Percentiles rank a stretch among this genome's conserved stretches.
Evolutionary conservation across 2,888 invertebrate species (phyloP).

Genomic region (Malacosoma neustria): DNA sequence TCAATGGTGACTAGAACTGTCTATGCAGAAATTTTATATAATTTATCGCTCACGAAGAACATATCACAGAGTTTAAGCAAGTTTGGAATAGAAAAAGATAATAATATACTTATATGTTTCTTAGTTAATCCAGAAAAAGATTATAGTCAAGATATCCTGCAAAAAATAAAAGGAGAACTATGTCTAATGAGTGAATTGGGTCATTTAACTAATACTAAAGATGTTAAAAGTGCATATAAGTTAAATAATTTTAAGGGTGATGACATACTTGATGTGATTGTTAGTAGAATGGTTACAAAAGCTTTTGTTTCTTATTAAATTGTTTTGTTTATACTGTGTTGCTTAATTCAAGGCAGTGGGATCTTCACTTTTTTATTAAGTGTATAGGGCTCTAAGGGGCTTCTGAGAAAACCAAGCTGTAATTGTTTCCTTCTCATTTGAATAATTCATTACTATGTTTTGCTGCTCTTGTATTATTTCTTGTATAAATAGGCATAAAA

Average conservation of each 20-base stretch:
- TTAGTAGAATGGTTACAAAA: conserved; percentile 80
- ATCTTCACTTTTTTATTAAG: too few relatives aligned
- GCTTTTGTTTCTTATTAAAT: conserved; percentile 62
- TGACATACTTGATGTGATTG: conserved; percentile 72
- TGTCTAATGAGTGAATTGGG: conserved; percentile 59
- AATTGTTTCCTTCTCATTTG: too few relatives aligned
- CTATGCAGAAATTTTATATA: conserved; percentile 79
- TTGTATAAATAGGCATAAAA: too few relatives aligned
- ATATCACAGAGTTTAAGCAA: conserved; percentile 79
- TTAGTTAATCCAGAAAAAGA: conserved; percentile 27
- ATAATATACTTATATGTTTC: conserved; percentile 44
- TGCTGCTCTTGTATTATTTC: too few relatives aligned
- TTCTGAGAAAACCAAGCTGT: too few relatives aligned
- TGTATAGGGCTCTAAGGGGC: too few relatives aligned
- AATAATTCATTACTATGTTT: too few relatives aligned
- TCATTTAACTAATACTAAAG: conserved; percentile 55
- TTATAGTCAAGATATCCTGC: conserved; percentile 39
- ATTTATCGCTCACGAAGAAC: conserved; percentile 80
- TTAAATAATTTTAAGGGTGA: conserved; percentile 64
- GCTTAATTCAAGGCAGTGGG: too few relatives aligned
- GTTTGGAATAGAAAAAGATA: conserved; percentile 74
- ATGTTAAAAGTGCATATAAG: conserved; percentile 77
- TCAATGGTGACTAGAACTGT: conserved; percentile 76
- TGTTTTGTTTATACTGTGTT: background rate
- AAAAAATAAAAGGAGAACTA: conserved; percentile 70